Evolutionary conservation across 2,113 vertebrate genomes (phyloP), one percentile per base, ranked within the genome.

Genomic region (Cisticola juncidis): DNA sequence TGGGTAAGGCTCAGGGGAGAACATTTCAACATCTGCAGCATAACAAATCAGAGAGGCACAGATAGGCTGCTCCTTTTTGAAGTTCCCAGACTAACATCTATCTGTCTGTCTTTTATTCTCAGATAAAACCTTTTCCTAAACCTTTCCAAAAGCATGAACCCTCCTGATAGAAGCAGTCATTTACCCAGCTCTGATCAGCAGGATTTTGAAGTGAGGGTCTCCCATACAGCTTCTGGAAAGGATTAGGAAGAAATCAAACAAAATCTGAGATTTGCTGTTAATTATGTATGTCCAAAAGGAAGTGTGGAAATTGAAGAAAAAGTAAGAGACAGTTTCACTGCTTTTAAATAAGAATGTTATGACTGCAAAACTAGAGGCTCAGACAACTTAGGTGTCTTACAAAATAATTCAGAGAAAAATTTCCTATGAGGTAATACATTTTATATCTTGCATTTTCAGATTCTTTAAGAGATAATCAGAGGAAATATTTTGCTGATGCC

Each of bases 181-280:
- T 97, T 96, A 93, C 42, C 33, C 58, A 73, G 35, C 58, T 90
- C 74, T 94, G 90, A 94, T 92, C 79, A 93, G 64, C 56, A 80
- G 79, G 68, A 62, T 47, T 77, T 50, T 70, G 50, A 94, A 90
- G 16, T 17, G 70, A 91, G 48, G 19, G 38, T 72, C 62, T 93
- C 54, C 70, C 51, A 73, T 66, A 40, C 16, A 86, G 66, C 74
- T 89, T 73, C 56, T 86, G 85, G 81, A 42, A 1, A 93, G 79
- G 78, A 93, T 96, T 94, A 91, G 20, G 50, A 82, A 85, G 62
- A 95, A 94, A 90, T 80, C 29, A 92, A 95, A 82, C 54, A 19
- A 94, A 95, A 90, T 57, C 66, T 90, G 74, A 95, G 85, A 73
- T 90, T 94, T 77, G 5, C 60, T 86, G n/a, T 90, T 96, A 92